Base-by-base conservation (phyloP, 2,797 vertebrate species). In the Selene dorsalis region DNA sequence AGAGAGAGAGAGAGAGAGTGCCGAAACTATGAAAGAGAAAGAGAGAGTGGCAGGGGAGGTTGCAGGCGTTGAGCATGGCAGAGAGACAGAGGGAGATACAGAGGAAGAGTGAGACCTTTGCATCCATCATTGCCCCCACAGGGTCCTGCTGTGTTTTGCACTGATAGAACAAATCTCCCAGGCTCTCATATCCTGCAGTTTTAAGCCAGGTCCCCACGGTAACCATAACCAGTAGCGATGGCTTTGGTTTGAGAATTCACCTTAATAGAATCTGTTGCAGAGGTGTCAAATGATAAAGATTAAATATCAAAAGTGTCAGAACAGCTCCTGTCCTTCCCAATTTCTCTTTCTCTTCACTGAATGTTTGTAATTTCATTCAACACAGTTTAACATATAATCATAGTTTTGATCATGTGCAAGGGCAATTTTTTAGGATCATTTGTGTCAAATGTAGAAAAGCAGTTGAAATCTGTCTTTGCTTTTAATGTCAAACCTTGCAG, bases 101-200 rank as follows among this genome's bases (percentile, higher is more conserved):
- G 77, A 85, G 58, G 32, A 61, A 73, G 80, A 75, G 69, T 39
- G 69, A 89, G 85, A 87, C 89, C 87, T 89, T 84, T 92, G 77
- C 73, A 85, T 91, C 73, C 64, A 82, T 79, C 83, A 77, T 56
- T 67, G 73, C 65, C 72, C 75, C 88, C 79, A 69, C 62, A 35
- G 84, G 84, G 80, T 83, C 77, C 76, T 77, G 79, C 82, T 75
- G 83, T 86, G 88, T 85, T 87, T 80, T 67, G 64, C 26, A 8
- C 79, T 82, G 87, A 86, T 87, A 89, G 75, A 83, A 75, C 56
- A 28, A 76, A 75, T 84, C 84, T 90, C 86, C 73, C 38, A 28
- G 82, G 75, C 50, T 77, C 69, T 85, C 50, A 67, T 50, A 83
- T 70, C 69, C 64, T 61, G 81, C 75, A 70, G 83, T 71, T 75